These are phyloP conservation scores for Rafetus swinhoei DNA, from an alignment of 2,113 vertebrate genomes.

Conservation along the genomic window DNA sequence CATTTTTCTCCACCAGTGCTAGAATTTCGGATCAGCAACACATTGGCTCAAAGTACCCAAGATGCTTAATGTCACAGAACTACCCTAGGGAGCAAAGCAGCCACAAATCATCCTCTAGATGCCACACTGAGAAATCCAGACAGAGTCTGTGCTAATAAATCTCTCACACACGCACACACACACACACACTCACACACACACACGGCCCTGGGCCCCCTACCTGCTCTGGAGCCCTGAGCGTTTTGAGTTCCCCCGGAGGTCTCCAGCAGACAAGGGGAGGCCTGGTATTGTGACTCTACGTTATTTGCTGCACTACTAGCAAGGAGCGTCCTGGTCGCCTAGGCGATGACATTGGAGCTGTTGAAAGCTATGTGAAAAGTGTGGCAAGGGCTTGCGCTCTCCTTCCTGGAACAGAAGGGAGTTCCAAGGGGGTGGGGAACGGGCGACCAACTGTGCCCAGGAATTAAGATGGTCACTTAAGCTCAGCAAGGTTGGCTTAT, in stretches of 20 bases:
- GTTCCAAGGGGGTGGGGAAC: conserved; percentile 64
- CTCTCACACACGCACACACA: neutral
- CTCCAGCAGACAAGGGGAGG: conserved; percentile 60
- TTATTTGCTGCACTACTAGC: conserved; percentile 59
- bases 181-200: too few relatives aligned
- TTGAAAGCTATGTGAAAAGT: conserved; percentile 67
- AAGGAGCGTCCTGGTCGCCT: conserved; percentile 85
- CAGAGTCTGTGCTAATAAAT: neutral
- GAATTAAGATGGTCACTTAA: conserved; percentile 27
- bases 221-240: conserved; percentile 27
- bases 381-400: conserved; percentile 66
- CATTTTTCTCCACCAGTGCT: neutral
- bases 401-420: conserved; percentile 65
- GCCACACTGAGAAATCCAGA: accelerated
- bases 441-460: conserved; percentile 53
- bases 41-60: conserved; percentile 9
- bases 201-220: neutral
- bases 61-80: accelerated
- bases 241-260: conserved; percentile 57
- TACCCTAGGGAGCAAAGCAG: neutral
- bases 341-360: conserved; percentile 82
- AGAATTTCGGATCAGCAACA: neutral
- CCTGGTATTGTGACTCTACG: conserved; percentile 63
- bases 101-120: neutral
- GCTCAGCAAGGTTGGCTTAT: neutral